Percentiles rank a stretch among this genome's conserved stretches.
These are phyloP conservation scores for Pachyrhynchus sulphureomaculatus DNA, from an alignment of 1,140 invertebrate species.

Conservation along the genomic window DNA sequence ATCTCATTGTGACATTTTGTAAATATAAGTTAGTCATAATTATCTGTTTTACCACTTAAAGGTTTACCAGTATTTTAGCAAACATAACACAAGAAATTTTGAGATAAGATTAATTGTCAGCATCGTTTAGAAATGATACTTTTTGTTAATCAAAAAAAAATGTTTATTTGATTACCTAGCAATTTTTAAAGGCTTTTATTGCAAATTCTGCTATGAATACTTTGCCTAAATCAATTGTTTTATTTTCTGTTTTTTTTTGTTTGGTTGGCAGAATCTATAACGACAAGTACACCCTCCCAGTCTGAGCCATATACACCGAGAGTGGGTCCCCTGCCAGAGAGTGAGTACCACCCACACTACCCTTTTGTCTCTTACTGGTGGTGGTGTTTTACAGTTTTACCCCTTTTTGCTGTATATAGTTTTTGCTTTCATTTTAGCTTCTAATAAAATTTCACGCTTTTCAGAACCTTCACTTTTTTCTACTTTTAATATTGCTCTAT, in stretches of 20 bases:
- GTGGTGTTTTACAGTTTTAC: conserved; percentile 22
- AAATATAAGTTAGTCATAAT: too few relatives aligned
- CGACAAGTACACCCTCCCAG: conserved; percentile 23
- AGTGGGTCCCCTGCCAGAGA: conserved; percentile 30
- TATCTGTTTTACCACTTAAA: too few relatives aligned
- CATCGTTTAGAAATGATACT: too few relatives aligned
- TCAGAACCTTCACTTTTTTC: conserved; percentile 21
- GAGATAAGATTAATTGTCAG: too few relatives aligned
- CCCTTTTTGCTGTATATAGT: conserved; percentile 4
- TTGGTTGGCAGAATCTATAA: conserved; percentile 28
- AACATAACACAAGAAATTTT: too few relatives aligned
- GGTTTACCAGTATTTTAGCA: too few relatives aligned
- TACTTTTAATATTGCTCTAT: conserved; percentile 7
- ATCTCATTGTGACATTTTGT: too few relatives aligned
- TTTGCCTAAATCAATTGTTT: conserved; percentile 25
- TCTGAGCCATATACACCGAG: conserved; percentile 30
- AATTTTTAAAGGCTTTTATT: too few relatives aligned
- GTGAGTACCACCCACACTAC: conserved; percentile 37
- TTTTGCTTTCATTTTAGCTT: conserved; percentile 1
- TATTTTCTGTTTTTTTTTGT: conserved; percentile 35
- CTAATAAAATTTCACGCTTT: background rate
- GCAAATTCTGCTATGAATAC: conserved; percentile 1
- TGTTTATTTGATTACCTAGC: too few relatives aligned
- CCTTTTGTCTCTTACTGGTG: conserved; percentile 29
- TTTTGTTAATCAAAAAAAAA: too few relatives aligned